A percentile compares a stretch with the other conserved stretches of the same genome.
These are phyloP conservation scores for Leucoptera coffeella DNA, from an alignment of 2,888 invertebrate genomes.

Conservation along the genomic window DNA sequence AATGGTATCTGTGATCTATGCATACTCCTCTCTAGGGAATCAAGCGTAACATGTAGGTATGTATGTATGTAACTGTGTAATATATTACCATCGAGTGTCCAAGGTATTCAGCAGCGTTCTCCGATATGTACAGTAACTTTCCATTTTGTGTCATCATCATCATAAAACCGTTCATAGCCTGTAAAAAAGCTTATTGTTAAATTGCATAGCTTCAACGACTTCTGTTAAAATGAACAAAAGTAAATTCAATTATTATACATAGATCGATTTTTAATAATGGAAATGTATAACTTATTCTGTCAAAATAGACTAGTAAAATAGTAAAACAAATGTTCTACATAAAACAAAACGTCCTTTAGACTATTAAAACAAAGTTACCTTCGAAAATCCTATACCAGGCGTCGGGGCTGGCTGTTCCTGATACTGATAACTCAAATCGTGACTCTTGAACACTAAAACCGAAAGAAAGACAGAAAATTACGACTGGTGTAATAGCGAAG, in stretches of 20 bases:
- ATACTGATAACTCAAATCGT: conserved; percentile 61
- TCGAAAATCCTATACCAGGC: conserved; percentile 87
- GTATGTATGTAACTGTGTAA: no score
- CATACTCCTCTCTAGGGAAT: no score
- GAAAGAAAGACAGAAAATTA: conserved; percentile 46
- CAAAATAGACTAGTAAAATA: conserved; percentile 10
- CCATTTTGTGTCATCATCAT: conserved; percentile 98
- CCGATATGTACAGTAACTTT: conserved; percentile 95
- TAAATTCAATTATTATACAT: conserved; percentile 15
- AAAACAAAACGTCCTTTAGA: no score
- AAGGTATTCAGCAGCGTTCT: conserved; percentile 97
- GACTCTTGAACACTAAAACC: conserved; percentile 83
- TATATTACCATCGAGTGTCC: conserved; percentile 98
- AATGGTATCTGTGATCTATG: no score
- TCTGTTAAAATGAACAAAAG: no score
- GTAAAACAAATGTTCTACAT: conserved; percentile 6
- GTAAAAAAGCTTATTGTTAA: conserved; percentile 36
- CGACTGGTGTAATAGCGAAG: conserved; percentile 41
- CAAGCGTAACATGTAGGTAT: no score
- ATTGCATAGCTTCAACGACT: neutral
- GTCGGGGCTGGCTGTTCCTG: conserved; percentile 66
- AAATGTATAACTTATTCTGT: conserved; percentile 9
- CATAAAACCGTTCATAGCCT: conserved; percentile 96
- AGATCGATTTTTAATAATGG: conserved; percentile 15
- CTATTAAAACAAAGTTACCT: conserved; percentile 60